Percentiles rank a stretch among this genome's conserved stretches.
phyloP scores from a whole-genome alignment of 2,797 vertebrate species.

The Semaprochilodus insignis region DNA sequence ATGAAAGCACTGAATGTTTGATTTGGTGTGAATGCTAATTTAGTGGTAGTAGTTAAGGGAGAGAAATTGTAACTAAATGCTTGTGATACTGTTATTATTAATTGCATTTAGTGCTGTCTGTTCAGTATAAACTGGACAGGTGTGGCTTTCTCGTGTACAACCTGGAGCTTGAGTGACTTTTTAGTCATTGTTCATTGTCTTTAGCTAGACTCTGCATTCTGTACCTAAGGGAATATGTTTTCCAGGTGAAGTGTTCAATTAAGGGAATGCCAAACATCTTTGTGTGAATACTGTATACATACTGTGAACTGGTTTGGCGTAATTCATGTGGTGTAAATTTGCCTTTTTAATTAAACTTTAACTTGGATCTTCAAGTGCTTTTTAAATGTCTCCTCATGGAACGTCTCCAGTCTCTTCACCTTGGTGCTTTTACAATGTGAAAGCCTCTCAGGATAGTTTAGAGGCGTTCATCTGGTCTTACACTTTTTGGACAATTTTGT shows the following conservation, averaged over 20 bases:
- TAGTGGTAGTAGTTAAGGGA: slow-evolving; percentile 3
- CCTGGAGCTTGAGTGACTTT: slow-evolving; percentile 32
- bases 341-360: slow-evolving; percentile 41
- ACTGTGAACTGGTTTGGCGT: slow-evolving; percentile 48
- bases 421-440: background rate
- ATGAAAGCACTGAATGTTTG: slow-evolving; percentile 42
- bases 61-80: slow-evolving; percentile 14
- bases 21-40: slow-evolving; percentile 30
- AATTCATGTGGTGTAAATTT: slow-evolving; percentile 36
- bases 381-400: background rate
- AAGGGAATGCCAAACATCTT: slow-evolving; percentile 40
- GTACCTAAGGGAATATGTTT: slow-evolving; percentile 18
- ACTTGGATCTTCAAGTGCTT: slow-evolving; percentile 23
- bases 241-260: slow-evolving; percentile 15
- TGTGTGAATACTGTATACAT: slow-evolving; percentile 48
- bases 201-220: slow-evolving; percentile 43
- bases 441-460: too few species aligned
- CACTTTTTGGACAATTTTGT: too few species aligned
- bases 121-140: slow-evolving; percentile 8
- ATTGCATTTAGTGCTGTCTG: slow-evolving; percentile 29
- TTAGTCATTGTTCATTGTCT: slow-evolving; percentile 42
- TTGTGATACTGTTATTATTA: slow-evolving; percentile 29
- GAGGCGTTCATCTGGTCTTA: too few species aligned
- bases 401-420: background rate
- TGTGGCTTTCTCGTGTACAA: slow-evolving; percentile 26